These are phyloP conservation scores for Molossus alvarezi DNA, from an alignment of 2,797 vertebrate genomes.

Conservation along the genomic window DNA sequence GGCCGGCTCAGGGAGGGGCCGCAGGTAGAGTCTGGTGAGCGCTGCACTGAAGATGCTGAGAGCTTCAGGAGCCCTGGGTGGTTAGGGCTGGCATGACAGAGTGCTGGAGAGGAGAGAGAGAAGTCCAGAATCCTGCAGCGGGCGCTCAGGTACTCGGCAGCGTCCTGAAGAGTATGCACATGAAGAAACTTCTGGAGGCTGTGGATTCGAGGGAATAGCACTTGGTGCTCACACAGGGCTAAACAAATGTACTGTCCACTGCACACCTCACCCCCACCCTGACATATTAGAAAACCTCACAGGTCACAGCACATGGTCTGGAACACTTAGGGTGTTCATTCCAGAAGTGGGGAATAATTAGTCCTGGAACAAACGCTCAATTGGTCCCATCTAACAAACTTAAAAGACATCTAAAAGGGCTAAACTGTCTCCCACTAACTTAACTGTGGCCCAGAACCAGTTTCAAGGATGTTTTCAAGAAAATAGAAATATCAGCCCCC, in stretches of 20 bases:
- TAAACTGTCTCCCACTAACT: background rate
- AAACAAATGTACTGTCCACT: background rate
- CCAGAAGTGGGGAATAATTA: background rate
- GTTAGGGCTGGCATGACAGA: background rate
- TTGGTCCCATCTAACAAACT: background rate
- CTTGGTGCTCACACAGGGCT: background rate
- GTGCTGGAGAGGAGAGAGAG: background rate
- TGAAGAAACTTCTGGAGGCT: background rate
- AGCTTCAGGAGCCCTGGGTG: background rate
- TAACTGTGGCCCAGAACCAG: background rate
- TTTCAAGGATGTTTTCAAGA: background rate
- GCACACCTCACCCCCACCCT: background rate
- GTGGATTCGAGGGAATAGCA: background rate
- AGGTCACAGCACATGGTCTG: background rate
- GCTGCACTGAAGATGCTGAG: background rate
- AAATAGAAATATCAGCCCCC: background rate
- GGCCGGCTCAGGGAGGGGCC: background rate
- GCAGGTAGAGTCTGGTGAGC: background rate
- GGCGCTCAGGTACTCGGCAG: background rate
- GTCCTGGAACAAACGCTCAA: background rate
- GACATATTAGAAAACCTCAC: background rate
- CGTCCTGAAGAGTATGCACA: background rate
- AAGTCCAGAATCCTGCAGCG: background rate
- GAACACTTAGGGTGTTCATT: background rate
- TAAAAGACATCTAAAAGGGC: background rate